Evolutionary conservation across 2,797 vertebrate genomes (phyloP).

Genomic region (Lithobates pipiens): DNA sequence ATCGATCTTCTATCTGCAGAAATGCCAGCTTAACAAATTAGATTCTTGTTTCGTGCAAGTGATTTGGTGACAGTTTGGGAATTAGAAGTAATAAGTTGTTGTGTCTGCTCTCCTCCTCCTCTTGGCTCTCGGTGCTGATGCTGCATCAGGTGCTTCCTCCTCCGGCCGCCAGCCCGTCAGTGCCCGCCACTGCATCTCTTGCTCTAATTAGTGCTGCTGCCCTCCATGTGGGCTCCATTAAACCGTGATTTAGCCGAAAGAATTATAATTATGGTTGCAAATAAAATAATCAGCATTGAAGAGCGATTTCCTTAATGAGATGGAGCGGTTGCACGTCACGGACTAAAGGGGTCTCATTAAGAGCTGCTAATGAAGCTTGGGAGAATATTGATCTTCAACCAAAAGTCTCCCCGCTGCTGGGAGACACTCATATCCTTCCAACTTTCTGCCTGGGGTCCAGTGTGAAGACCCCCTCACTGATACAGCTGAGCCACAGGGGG

Average conservation of each 20-base stretch:
- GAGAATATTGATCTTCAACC: constrained; percentile 75
- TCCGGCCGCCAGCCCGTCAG: constrained; percentile 75
- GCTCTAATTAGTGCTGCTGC: constrained; percentile 91
- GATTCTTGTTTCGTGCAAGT: constrained; percentile 94
- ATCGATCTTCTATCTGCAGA: constrained; percentile 96
- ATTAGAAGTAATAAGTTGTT: constrained; percentile 90
- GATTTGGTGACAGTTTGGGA: constrained; percentile 92
- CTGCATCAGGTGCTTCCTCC: constrained; percentile 73
- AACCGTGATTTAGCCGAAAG: constrained; percentile 98
- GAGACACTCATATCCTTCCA: not conserved
- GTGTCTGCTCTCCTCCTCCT: constrained; percentile 77
- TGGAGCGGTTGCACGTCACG: constrained; percentile 96
- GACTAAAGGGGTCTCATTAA: constrained; percentile 96
- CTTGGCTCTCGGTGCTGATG: constrained; percentile 12
- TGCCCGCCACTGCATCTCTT: constrained; percentile 84
- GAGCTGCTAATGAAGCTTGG: constrained; percentile 92
- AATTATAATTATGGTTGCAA: constrained; percentile 99
- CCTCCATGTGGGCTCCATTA: constrained; percentile 97
- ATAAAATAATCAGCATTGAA: constrained; percentile 99
- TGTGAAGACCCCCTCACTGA: constrained; percentile 36
- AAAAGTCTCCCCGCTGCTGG: constrained; percentile 68
- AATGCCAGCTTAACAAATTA: constrained; percentile 94
- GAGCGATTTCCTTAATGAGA: constrained; percentile 99
- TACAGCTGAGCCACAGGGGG: not conserved
- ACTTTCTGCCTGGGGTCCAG: constrained; percentile 22